phyloP scores from a whole-genome alignment of 2,113 vertebrate species.

The Phocoena phocoena region DNA sequence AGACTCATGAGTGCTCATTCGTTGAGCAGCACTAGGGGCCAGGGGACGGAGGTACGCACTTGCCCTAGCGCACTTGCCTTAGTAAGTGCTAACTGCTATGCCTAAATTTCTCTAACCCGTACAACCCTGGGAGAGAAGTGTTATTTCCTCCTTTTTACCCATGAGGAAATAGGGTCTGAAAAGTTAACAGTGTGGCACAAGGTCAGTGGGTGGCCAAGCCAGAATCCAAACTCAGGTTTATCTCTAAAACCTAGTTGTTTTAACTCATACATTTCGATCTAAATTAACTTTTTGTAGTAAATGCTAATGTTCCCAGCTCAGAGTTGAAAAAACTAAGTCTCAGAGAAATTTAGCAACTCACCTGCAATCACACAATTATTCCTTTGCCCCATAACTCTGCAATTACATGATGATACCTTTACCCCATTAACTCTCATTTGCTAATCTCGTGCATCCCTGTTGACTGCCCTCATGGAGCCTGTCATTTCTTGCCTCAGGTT shows the following conservation, averaged over 20 bases:
- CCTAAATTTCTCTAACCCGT: not conserved
- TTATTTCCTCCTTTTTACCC: not conserved
- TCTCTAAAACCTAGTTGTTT: not conserved
- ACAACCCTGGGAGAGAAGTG: not conserved
- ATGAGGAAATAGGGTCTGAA: constrained; percentile 8
- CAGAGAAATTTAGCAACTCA: constrained; percentile 29
- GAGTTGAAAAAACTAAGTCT: constrained; percentile 11
- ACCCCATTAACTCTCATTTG: not conserved
- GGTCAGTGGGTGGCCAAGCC: not conserved
- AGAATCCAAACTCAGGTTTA: constrained; percentile 19
- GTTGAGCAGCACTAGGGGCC: not conserved
- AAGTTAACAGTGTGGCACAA: not conserved
- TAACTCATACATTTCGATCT: not conserved
- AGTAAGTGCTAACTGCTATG: not conserved
- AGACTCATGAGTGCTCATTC: not conserved
- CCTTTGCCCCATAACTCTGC: not conserved
- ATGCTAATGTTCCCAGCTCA: not conserved
- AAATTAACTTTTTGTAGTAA: not conserved
- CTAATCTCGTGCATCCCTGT: not conserved
- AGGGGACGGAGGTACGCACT: not conserved
- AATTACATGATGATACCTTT: not conserved
- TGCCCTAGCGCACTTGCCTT: not conserved
- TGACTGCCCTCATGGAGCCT: not conserved
- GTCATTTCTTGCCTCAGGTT: not conserved
- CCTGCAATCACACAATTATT: not conserved